Evolutionary conservation across 2,888 invertebrate genomes (phyloP).

Genomic region (Melipona beecheii): DNA sequence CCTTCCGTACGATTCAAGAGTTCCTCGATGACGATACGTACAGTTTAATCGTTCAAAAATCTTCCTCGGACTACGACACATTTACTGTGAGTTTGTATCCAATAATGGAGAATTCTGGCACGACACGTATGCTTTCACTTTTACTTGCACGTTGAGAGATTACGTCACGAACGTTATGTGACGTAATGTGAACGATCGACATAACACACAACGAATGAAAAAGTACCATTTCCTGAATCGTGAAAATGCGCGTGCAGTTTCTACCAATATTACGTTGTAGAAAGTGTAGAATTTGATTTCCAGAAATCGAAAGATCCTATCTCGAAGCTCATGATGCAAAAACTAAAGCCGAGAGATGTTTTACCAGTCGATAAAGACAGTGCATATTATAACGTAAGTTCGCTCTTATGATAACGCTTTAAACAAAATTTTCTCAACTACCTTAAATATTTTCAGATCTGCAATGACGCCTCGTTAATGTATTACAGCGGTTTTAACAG

Average conservation of each 20-base stretch:
- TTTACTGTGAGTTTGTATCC: slow-evolving; percentile 63
- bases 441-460: slow-evolving; percentile 38
- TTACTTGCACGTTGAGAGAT: not conserved
- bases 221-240: not conserved
- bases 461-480: slow-evolving; percentile 47
- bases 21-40: slow-evolving; percentile 74
- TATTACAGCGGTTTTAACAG: slow-evolving; percentile 48
- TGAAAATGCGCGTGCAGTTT: not conserved
- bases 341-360: slow-evolving; percentile 54
- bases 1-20: slow-evolving; percentile 73
- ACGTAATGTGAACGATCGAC: not conserved
- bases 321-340: slow-evolving; percentile 42
- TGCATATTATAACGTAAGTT: slow-evolving; percentile 51
- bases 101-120: slow-evolving; percentile 3
- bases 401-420: not conserved
- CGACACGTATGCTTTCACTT: slow-evolving; percentile 43
- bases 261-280: no score
- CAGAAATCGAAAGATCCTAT: slow-evolving; percentile 55
- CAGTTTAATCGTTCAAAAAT: slow-evolving; percentile 63
- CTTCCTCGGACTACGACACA: slow-evolving; percentile 66
- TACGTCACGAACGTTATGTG: not conserved
- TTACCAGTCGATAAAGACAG: slow-evolving; percentile 53
- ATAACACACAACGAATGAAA: not conserved
- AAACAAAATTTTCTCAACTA: not conserved
- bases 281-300: not conserved